Conservation (phyloP, 2,888 invertebrate species). For the Brachyptera risi region DNA sequence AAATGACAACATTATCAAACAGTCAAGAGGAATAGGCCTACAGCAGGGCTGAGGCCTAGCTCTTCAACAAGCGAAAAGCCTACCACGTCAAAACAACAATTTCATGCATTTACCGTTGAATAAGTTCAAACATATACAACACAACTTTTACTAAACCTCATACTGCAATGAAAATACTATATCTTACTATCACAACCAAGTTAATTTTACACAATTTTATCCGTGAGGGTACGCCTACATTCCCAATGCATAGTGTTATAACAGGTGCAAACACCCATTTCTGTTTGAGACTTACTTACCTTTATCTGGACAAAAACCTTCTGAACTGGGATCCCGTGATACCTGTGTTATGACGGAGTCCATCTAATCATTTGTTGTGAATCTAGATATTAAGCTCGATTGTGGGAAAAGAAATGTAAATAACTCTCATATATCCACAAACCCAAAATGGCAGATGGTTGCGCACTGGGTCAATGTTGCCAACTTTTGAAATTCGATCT, state of each 20-base stretch:
- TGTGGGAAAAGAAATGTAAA: slow-evolving; percentile 31
- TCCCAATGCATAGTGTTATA: slow-evolving; percentile 6
- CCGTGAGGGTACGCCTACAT: slow-evolving; percentile 7
- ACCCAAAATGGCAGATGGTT: slow-evolving; percentile 39
- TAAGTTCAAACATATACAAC: too few species aligned
- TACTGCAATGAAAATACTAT: too few species aligned
- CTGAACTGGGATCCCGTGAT: slow-evolving; percentile 93
- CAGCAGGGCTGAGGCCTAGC: neutral
- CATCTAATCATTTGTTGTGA: slow-evolving; percentile 70
- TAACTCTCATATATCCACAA: slow-evolving; percentile 33
- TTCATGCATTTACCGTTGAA: too few species aligned
- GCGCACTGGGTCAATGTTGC: too few species aligned
- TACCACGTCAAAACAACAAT: too few species aligned
- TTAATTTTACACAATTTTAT: too few species aligned
- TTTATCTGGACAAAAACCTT: slow-evolving; percentile 88
- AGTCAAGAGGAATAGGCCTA: neutral
- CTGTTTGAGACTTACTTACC: slow-evolving; percentile 60
- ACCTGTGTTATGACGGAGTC: slow-evolving; percentile 99
- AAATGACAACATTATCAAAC: slow-evolving; percentile 11
- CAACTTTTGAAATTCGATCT: too few species aligned
- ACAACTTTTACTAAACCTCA: too few species aligned
- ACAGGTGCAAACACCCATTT: slow-evolving; percentile 34
- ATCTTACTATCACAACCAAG: too few species aligned
- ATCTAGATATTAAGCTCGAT: slow-evolving; percentile 32
- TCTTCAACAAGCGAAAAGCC: neutral